Conservation (phyloP, 2,113 vertebrate species). For the Willisornis vidua region DNA sequence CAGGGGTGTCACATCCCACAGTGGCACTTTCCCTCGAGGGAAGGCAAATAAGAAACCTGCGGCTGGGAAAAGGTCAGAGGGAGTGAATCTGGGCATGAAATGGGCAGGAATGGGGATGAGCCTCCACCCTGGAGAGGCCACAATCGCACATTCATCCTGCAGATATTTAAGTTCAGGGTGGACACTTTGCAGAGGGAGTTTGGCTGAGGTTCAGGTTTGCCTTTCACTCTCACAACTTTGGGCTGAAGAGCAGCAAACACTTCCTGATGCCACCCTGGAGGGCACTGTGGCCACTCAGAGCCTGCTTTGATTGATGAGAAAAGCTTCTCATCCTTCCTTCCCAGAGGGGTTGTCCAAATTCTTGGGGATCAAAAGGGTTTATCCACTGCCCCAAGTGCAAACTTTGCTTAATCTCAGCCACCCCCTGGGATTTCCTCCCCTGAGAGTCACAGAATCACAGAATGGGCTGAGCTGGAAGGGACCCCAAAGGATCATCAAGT, state of each 20-base stretch:
- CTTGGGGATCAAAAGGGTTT: neutral
- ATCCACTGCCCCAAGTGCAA: neutral
- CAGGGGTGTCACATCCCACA: neutral
- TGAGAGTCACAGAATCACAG: neutral
- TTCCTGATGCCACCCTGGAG: neutral
- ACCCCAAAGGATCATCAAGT: neutral
- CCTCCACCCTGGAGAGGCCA: neutral
- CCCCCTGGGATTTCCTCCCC: neutral
- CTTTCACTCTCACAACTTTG: neutral
- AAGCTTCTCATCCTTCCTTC: neutral
- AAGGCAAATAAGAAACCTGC: constrained; percentile 52
- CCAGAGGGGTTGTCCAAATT: neutral
- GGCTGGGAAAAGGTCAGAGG: constrained; percentile 59
- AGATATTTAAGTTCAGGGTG: constrained; percentile 19
- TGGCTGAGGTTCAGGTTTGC: neutral
- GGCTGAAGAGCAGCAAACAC: neutral
- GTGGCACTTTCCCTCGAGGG: constrained; percentile 42
- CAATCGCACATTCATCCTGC: neutral
- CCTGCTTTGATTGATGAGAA: neutral
- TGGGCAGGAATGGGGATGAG: constrained; percentile 15
- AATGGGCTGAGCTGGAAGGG: neutral
- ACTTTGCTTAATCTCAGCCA: neutral
- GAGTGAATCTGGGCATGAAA: constrained; percentile 25
- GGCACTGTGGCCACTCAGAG: fast-evolving
- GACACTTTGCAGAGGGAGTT: neutral